Percentiles rank a stretch among this genome's conserved stretches.
Conservation (phyloP, 2,797 vertebrate genomes). For the Mycteria americana region DNA sequence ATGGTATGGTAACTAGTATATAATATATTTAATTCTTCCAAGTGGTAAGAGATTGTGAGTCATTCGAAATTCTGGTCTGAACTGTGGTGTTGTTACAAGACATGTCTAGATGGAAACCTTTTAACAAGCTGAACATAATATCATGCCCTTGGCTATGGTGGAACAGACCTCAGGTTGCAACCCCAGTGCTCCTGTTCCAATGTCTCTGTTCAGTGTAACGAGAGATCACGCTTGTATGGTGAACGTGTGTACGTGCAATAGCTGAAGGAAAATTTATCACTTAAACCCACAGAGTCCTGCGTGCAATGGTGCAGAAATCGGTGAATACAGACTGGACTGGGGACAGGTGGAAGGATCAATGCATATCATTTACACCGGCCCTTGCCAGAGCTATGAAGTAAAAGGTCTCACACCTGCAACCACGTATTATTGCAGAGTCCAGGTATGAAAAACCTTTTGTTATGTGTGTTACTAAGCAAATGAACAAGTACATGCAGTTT, state of each 20-base stretch:
- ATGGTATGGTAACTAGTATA: not conserved
- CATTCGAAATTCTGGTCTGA: not conserved
- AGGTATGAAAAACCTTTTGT: slow-evolving; percentile 66
- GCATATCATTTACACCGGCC: slow-evolving; percentile 75
- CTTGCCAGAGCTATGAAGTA: slow-evolving; percentile 77
- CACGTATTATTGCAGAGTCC: slow-evolving; percentile 80
- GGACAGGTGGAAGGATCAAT: slow-evolving; percentile 74
- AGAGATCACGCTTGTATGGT: rapidly evolving
- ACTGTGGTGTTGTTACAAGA: not conserved
- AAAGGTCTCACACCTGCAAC: slow-evolving; percentile 79
- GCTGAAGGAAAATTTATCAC: not conserved
- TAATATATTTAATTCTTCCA: not conserved
- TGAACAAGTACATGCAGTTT: not conserved
- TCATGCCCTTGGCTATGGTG: not conserved
- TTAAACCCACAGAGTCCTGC: slow-evolving; percentile 66
- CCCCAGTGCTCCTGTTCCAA: not conserved
- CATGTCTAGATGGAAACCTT: not conserved
- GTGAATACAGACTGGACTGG: slow-evolving; percentile 79
- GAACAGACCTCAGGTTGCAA: not conserved
- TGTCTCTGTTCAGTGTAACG: not conserved
- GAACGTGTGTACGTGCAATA: rapidly evolving
- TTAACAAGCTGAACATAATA: not conserved
- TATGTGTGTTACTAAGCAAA: not conserved
- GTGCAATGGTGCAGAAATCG: slow-evolving; percentile 77
- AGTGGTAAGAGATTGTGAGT: not conserved